Evolutionary conservation across 2,888 invertebrate genomes (phyloP).

Genomic region (Sipha maydis): DNA sequence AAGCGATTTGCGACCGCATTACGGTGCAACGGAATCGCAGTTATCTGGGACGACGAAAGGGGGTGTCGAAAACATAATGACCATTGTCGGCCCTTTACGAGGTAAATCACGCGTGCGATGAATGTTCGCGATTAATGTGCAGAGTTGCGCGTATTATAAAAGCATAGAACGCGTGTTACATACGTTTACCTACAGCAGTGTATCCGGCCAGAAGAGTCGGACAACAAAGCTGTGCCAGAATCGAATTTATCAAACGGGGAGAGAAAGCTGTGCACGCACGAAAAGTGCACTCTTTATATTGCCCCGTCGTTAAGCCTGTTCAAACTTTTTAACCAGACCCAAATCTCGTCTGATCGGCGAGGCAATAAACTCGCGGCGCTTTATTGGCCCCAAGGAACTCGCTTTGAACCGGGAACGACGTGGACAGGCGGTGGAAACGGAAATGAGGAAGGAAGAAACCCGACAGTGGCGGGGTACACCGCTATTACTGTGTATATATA

Average conservation of each 20-base stretch:
- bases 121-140: too few relatives aligned
- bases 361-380: slow-evolving; percentile 53
- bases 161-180: neutral
- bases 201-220: neutral
- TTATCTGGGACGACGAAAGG: too few relatives aligned
- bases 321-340: slow-evolving; percentile 52
- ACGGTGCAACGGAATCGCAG: too few relatives aligned
- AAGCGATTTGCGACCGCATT: neutral
- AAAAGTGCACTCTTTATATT: slow-evolving; percentile 19
- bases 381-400: slow-evolving; percentile 49
- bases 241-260: neutral
- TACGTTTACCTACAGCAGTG: too few relatives aligned
- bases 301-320: slow-evolving; percentile 40
- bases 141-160: neutral
- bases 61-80: too few relatives aligned
- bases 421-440: neutral
- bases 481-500: neutral
- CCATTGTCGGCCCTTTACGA: too few relatives aligned
- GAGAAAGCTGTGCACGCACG: neutral
- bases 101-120: too few relatives aligned
- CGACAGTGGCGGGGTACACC: neutral
- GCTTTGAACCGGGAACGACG: too few relatives aligned
- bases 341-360: slow-evolving; percentile 49
- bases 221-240: neutral
- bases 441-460: neutral